A percentile compares a stretch with the other conserved stretches of the same genome.
Evolutionary conservation across 2,888 invertebrate genomes (phyloP).

Genomic region (Lithophane socia): DNA sequence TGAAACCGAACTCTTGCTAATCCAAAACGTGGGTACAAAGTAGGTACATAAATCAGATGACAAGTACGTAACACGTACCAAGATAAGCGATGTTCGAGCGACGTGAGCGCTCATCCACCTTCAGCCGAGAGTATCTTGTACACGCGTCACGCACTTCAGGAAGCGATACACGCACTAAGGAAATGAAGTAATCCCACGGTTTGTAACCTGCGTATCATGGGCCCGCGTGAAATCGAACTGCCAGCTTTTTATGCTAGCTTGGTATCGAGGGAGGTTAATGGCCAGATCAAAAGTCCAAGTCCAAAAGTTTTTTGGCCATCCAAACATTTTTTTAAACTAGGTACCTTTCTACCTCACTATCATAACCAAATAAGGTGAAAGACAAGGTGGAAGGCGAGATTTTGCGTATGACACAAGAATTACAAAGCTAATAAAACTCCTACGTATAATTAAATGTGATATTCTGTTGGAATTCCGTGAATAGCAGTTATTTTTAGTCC

Average conservation of each 20-base stretch:
- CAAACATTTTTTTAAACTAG: too few relatives aligned
- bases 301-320: neutral
- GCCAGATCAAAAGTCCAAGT: too few relatives aligned
- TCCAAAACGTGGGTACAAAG: conserved; percentile 5
- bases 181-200: conserved; percentile 58
- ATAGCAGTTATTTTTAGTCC: conserved; percentile 28
- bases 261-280: neutral
- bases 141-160: conserved; percentile 34
- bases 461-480: conserved; percentile 11
- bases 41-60: conserved; percentile 20
- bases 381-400: neutral
- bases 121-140: conserved; percentile 29
- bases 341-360: neutral
- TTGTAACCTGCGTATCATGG: conserved; percentile 35
- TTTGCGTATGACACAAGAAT: neutral
- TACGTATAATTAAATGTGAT: neutral
- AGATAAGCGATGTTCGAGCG: conserved; percentile 42
- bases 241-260: conserved; percentile 22
- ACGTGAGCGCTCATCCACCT: conserved; percentile 44
- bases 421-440: neutral
- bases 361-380: neutral
- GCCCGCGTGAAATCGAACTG: conserved; percentile 15
- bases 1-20: neutral
- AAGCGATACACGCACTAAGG: conserved; percentile 52
- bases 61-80: conserved; percentile 24